phyloP scores from a whole-genome alignment of 2,888 invertebrate genomes.

The Apodemia mormo region DNA sequence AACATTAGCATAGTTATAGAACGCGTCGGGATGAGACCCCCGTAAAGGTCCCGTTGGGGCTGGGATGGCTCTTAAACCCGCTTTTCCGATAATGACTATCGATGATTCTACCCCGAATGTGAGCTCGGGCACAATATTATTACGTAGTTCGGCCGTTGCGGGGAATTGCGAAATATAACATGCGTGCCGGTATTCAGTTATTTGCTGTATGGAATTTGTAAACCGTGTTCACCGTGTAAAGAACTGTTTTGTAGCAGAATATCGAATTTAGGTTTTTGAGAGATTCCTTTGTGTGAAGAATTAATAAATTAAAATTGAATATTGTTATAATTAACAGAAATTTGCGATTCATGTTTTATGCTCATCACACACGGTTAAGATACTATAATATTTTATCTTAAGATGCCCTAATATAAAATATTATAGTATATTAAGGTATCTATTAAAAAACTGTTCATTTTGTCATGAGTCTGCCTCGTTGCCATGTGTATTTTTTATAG shows the following conservation, averaged over 20 bases:
- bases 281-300: too few relatives aligned
- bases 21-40: slow-evolving; percentile 77
- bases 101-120: slow-evolving; percentile 75
- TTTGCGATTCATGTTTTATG: too few relatives aligned
- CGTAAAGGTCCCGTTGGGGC: slow-evolving; percentile 74
- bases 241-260: slow-evolving; percentile 30
- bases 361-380: too few relatives aligned
- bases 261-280: slow-evolving; percentile 12
- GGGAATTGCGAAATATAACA: slow-evolving; percentile 74
- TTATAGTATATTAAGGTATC: too few relatives aligned
- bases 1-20: slow-evolving; percentile 76
- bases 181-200: slow-evolving; percentile 61
- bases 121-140: slow-evolving; percentile 75
- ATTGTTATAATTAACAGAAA: too few relatives aligned
- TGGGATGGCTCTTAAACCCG: slow-evolving; percentile 76
- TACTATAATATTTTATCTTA: too few relatives aligned
- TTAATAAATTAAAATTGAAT: too few relatives aligned
- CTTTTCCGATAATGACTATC: slow-evolving; percentile 80
- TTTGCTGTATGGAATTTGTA: slow-evolving; percentile 54
- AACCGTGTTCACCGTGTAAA: slow-evolving; percentile 35
- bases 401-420: too few relatives aligned
- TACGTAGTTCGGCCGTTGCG: slow-evolving; percentile 71
- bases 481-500: too few relatives aligned
- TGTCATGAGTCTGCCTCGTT: too few relatives aligned
- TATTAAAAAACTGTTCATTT: too few relatives aligned